Conservation (phyloP, 2,113 vertebrate species). For the Sclerurus mexicanus region DNA sequence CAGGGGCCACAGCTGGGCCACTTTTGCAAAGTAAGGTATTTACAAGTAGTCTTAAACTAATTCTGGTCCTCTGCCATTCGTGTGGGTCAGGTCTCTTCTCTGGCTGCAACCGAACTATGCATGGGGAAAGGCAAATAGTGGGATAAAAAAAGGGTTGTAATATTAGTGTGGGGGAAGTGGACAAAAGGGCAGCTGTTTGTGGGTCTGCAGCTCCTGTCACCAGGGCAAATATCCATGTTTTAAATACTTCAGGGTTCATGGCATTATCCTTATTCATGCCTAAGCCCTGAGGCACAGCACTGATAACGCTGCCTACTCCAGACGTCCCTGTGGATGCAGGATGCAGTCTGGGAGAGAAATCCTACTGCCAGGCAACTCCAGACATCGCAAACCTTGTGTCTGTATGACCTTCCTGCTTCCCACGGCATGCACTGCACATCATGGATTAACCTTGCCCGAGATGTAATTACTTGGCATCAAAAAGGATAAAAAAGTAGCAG, state of each 20-base stretch:
- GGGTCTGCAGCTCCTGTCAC: background rate
- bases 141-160: background rate
- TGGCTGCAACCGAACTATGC: background rate
- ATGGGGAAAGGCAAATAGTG: background rate
- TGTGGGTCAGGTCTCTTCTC: background rate
- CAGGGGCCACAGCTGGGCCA: background rate
- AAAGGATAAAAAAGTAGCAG: background rate
- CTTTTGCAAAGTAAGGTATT: conserved; percentile 1
- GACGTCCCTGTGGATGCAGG: conserved; percentile 20
- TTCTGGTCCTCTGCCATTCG: background rate
- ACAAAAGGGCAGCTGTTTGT: background rate
- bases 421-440: background rate
- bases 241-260: background rate
- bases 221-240: background rate
- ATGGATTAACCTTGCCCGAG: background rate
- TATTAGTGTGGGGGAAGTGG: background rate
- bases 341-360: background rate
- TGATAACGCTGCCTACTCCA: background rate
- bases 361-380: background rate
- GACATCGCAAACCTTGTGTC: background rate
- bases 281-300: background rate
- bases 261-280: background rate
- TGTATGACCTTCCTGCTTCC: background rate
- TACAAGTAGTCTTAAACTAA: background rate
- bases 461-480: background rate